These are phyloP conservation scores for Apogon talboti DNA, from an alignment of 2,797 vertebrate genomes.

Conservation along the genomic window DNA sequence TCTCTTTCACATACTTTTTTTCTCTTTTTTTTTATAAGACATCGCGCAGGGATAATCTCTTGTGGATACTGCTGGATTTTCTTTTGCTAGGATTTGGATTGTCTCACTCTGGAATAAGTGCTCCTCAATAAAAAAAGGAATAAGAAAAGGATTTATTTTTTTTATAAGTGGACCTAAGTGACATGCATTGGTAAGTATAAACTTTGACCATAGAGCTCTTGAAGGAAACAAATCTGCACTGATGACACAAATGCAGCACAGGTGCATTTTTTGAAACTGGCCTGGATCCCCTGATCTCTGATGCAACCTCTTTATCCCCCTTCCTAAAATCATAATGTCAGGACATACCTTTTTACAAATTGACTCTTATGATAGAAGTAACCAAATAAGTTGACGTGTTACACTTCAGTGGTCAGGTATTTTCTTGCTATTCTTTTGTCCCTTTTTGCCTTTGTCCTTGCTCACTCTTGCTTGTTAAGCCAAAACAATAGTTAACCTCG, in stretches of 20 bases:
- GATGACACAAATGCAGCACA: constrained; percentile 32
- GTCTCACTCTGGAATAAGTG: constrained; percentile 71
- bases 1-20: constrained; percentile 49
- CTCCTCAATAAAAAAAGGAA: constrained; percentile 55
- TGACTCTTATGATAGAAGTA: constrained; percentile 60
- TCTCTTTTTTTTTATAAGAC: constrained; percentile 58
- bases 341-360: constrained; percentile 41
- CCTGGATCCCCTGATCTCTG: constrained; percentile 15
- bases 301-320: neutral
- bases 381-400: constrained; percentile 75
- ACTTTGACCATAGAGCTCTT: constrained; percentile 20
- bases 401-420: constrained; percentile 78
- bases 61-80: constrained; percentile 73
- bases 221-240: constrained; percentile 10
- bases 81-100: constrained; percentile 67
- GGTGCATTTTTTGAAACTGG: constrained; percentile 53
- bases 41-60: constrained; percentile 70
- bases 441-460: constrained; percentile 80
- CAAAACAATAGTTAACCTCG: constrained; percentile 87
- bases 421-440: constrained; percentile 81
- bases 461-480: constrained; percentile 85
- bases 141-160: constrained; percentile 54
- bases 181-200: constrained; percentile 78
- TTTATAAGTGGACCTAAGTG: constrained; percentile 59
- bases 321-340: constrained; percentile 14